These are phyloP conservation scores for Clarias magur DNA, from an alignment of 2,113 vertebrate genomes.

Conservation along the genomic window DNA sequence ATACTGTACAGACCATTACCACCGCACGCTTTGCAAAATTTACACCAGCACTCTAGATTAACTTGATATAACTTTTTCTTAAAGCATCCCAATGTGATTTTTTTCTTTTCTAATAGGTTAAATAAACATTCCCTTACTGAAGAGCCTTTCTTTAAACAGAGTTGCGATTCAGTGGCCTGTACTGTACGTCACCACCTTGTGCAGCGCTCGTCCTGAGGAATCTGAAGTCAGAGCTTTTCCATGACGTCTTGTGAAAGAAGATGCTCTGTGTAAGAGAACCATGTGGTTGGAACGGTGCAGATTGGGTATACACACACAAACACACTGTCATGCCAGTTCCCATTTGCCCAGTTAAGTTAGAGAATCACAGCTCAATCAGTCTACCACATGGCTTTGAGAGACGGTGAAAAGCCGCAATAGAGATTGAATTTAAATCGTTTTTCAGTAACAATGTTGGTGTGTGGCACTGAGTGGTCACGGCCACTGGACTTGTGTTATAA, in stretches of 20 bases:
- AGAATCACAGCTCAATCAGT: slow-evolving; percentile 26
- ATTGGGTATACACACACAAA: slow-evolving; percentile 12
- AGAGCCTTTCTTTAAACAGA: slow-evolving; percentile 25
- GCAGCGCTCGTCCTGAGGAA: slow-evolving; percentile 29
- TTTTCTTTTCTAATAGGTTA: not conserved
- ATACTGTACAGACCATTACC: slow-evolving; percentile 1
- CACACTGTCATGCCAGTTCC: not conserved
- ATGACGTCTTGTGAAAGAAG: slow-evolving; percentile 37
- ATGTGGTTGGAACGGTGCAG: slow-evolving; percentile 38
- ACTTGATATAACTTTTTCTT: not conserved
- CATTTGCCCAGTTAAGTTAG: not conserved
- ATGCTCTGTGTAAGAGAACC: slow-evolving; percentile 19
- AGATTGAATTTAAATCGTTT: not conserved
- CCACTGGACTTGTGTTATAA: not conserved
- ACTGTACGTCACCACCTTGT: slow-evolving; percentile 42
- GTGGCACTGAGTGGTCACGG: not conserved
- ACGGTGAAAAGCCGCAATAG: not conserved
- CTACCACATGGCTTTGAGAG: slow-evolving; percentile 7
- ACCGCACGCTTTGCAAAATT: not conserved
- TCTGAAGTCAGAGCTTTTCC: slow-evolving; percentile 36
- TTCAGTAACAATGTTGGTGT: not conserved
- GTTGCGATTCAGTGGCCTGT: slow-evolving; percentile 32
- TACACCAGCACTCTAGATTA: slow-evolving; percentile 6
- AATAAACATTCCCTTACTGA: slow-evolving; percentile 41
- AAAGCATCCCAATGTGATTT: not conserved